phyloP scores from a whole-genome alignment of 2,113 vertebrate species.

The Sphaerodactylus townsendi region DNA sequence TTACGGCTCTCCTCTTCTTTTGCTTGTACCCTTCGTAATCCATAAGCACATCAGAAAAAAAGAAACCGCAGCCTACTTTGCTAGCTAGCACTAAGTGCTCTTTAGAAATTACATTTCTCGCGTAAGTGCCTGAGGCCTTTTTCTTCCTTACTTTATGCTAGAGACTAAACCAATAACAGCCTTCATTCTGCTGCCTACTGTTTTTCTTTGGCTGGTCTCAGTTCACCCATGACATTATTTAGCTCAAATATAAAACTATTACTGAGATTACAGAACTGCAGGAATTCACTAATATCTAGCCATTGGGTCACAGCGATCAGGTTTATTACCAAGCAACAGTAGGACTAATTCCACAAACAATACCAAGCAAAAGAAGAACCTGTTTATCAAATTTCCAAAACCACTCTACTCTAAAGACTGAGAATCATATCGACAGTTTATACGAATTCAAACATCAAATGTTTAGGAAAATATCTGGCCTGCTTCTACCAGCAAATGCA shows the following conservation, averaged over 20 bases:
- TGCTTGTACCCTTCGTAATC: conserved; percentile 49
- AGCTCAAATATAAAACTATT: conserved; percentile 57
- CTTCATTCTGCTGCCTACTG: conserved; percentile 12
- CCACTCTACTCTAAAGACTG: conserved; percentile 4
- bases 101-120: conserved; percentile 59
- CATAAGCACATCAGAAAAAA: conserved; percentile 50
- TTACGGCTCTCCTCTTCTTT: conserved; percentile 56
- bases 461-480: not conserved
- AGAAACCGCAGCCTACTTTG: conserved; percentile 39
- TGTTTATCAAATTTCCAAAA: conserved; percentile 48
- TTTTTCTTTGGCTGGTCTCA: conserved; percentile 23
- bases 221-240: conserved; percentile 24
- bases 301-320: conserved; percentile 43
- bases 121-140: conserved; percentile 61
- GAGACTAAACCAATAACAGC: conserved; percentile 24
- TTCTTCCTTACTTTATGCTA: conserved; percentile 53
- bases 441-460: not conserved
- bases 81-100: conserved; percentile 47
- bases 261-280: conserved; percentile 57
- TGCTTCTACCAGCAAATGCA: not conserved
- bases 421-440: not conserved
- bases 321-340: conserved; percentile 67
- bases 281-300: conserved; percentile 47
- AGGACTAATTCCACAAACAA: conserved; percentile 59
- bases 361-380: conserved; percentile 14